These are phyloP conservation scores for Drosophila crucigera DNA, from an alignment of 2,888 invertebrate genomes.

Conservation along the genomic window DNA sequence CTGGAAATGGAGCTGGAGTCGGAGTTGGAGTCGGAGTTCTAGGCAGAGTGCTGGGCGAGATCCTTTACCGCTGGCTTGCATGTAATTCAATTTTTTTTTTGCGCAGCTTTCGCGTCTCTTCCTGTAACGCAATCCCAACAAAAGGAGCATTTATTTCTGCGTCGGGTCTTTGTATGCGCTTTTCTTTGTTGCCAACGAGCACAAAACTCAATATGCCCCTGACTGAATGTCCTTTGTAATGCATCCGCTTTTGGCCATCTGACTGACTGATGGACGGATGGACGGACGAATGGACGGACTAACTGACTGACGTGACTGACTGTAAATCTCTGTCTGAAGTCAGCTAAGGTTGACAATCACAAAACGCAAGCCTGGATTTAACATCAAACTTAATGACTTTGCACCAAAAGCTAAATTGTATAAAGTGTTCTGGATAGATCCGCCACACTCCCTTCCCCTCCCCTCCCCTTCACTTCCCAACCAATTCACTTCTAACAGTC, in stretches of 20 bases:
- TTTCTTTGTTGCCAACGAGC: slow-evolving; percentile 75
- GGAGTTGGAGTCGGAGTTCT: slow-evolving; percentile 1
- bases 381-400: slow-evolving; percentile 75
- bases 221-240: slow-evolving; percentile 77
- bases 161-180: slow-evolving; percentile 74
- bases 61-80: slow-evolving; percentile 58
- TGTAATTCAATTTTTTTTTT: slow-evolving; percentile 76
- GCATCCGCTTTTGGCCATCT: slow-evolving; percentile 69
- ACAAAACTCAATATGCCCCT: slow-evolving; percentile 72
- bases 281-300: slow-evolving; percentile 15
- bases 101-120: slow-evolving; percentile 12
- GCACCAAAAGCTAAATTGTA: slow-evolving; percentile 74
- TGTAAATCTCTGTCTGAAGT: slow-evolving; percentile 64
- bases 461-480: background rate
- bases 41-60: slow-evolving; percentile 3
- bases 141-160: slow-evolving; percentile 80
- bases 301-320: slow-evolving; percentile 37
- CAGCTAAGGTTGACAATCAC: slow-evolving; percentile 47
- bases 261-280: slow-evolving; percentile 26
- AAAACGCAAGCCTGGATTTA: slow-evolving; percentile 52
- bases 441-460: background rate
- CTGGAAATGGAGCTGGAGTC: slow-evolving; percentile 20
- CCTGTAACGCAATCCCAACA: slow-evolving; percentile 63
- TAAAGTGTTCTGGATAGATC: slow-evolving; percentile 46
- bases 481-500: background rate